These are phyloP conservation scores for Parazoanthus atlanticus DNA, from an alignment of 92 coral and sea anemone genomes.

Conservation along the genomic window DNA sequence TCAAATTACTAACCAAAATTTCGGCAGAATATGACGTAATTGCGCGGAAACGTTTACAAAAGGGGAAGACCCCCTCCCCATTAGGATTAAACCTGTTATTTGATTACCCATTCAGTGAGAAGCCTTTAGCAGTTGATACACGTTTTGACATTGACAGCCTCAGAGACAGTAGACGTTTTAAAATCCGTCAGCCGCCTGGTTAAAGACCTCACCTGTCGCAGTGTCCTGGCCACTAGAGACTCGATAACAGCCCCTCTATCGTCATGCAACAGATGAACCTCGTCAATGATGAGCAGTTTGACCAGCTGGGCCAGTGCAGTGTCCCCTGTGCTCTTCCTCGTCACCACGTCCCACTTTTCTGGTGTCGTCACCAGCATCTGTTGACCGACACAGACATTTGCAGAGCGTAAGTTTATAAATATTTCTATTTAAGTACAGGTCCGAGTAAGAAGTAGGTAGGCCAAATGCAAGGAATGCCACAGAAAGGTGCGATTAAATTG, in stretches of 20 bases:
- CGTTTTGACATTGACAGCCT: no score
- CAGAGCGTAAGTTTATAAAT: background rate
- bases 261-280: constrained; percentile 94
- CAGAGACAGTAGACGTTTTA: no score
- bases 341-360: constrained; percentile 99
- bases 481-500: no score
- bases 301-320: constrained; percentile 97
- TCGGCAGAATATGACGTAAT: no score
- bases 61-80: no score
- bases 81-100: no score
- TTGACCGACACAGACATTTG: background rate
- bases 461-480: no score
- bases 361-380: constrained; percentile 99
- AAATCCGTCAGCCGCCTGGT: background rate
- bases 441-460: no score
- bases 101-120: no score
- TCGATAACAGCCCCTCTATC: constrained; percentile 97
- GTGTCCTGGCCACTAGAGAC: constrained; percentile 96
- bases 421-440: background rate
- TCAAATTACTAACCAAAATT: no score
- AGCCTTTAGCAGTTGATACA: no score
- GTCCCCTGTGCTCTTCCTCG: constrained; percentile 97
- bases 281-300: constrained; percentile 91
- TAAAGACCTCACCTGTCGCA: constrained; percentile 71
- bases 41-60: no score